Evolutionary conservation across 2,113 vertebrate genomes (phyloP), one percentile per base, ranked within the genome.

Genomic region (Gorsachius goisagi): DNA sequence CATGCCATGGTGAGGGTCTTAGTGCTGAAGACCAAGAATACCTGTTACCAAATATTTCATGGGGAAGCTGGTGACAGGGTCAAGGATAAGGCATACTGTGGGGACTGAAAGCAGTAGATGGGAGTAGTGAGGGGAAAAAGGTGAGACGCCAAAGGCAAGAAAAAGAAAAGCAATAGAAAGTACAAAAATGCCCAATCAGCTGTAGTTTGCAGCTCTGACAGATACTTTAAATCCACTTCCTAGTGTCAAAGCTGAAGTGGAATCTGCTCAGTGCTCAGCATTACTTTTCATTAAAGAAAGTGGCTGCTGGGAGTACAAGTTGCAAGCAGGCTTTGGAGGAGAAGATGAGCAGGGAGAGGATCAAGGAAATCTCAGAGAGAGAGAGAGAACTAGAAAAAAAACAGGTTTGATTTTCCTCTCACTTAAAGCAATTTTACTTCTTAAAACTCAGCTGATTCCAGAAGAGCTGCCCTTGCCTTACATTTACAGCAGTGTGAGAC

Each of bases 221-320:
- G 85, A 74, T 39, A 85, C 72, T 75, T 90, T 72, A 96, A 96
- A 95, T 92, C 68, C 73, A 93, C 79, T 59, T 96, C 35, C 82
- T 21, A 44, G 21, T 41, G 44, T 90, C 90, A 90, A 84, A 94
- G 90, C 44, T 89, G 68, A 96, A 96, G 92, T 87, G 79, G 90
- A 94, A 94, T 92, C 93, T 92, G 33, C 69, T 93, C 85, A 84
- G 76, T 56, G 75, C 60, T 92, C 64, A 87, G 35, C 68, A 79
- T 87, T 94, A 68, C 56, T 78, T 90, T 96, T 96, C 85, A 90
- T 94, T 96, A 90, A 90, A 84, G 95, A 63, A 96, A 95, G 69
- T 75, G 72, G 80, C 35, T 94, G 71, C 83, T 94, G 74, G 60
- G 33, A 93, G 78, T 76, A 63, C 50, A 64, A 86, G 80, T 32